Base-by-base conservation (phyloP, 2,113 vertebrate species). In the Nycticebus coucang region DNA sequence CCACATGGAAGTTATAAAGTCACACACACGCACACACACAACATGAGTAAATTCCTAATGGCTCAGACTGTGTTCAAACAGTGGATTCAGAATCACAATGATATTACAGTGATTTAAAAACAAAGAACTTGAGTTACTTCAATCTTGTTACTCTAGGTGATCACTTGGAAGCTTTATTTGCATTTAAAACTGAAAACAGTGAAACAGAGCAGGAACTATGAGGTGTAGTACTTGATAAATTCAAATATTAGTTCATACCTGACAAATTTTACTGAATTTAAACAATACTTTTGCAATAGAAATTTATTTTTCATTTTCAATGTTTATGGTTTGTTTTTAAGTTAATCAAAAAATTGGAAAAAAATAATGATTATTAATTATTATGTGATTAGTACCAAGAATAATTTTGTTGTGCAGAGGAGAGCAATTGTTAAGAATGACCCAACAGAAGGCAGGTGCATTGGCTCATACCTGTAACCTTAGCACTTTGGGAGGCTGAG, bases 261-360 rank as follows among this genome's bases (percentile, higher is more conserved):
- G 64, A 74, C 11, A 41, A 57, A n/a, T 75, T 72, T 45, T 50
- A 71, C 71, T 68, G n/a, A 86, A 55, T 87, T 92, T 33, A 13
- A 95, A 72, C 33, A 75, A 18, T 64, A 64, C 26, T 21, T 78
- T 82, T 72, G 71, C 85, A n/a, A 50, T 37, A 60, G 88, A 95
- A 75, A 89, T 87, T 4, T 75, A 41, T 30, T 84, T 33, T 71
- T 85, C 30, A 10, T 85, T 97, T 88, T 57, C 41, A 80, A 88
- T 24, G 19, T 82, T 55, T 75, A 50, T 33, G 35, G 28, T 64
- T 75, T 59, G 69, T 35, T 88, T 88, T 77, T 41, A 88, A 64
- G 55, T 57, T 55, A 87, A 89, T 53, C 7, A 64, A 45, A 28
- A 77, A n/a, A 41, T 82, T 30, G 59, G 82, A 89, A 93, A 82